Evolutionary conservation across 2,888 invertebrate genomes (phyloP).

Genomic region (Mechanitis messenoides): DNA sequence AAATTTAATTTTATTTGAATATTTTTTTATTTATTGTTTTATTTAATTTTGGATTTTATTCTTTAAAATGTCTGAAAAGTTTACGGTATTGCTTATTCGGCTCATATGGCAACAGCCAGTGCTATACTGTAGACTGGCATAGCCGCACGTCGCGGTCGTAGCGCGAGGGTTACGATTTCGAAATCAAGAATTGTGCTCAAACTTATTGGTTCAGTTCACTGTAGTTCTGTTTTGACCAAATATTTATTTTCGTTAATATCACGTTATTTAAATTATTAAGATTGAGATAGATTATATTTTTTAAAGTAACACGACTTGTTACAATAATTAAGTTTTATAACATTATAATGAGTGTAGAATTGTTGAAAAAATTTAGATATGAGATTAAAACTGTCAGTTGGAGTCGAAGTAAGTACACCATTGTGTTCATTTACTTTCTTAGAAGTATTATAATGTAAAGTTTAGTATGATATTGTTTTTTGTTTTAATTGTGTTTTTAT

Average conservation of each 20-base stretch:
- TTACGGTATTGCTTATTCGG: neutral
- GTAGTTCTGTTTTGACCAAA: conserved; percentile 12
- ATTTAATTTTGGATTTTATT: neutral
- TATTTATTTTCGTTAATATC: conserved; percentile 9
- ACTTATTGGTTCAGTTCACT: conserved; percentile 5
- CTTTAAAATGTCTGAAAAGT: neutral
- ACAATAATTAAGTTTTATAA: no score
- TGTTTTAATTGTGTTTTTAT: no score
- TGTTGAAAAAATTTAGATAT: no score
- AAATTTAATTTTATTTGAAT: neutral
- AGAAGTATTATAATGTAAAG: no score
- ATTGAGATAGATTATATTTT: no score
- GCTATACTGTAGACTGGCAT: conserved; percentile 65
- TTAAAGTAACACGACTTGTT: no score
- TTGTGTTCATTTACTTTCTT: no score
- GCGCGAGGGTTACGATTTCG: conserved; percentile 39
- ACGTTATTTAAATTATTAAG: neutral
- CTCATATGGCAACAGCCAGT: conserved; percentile 41
- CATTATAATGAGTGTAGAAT: no score
- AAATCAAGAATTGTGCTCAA: conserved; percentile 37
- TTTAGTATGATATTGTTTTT: no score
- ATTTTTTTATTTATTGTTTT: no score
- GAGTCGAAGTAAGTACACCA: no score
- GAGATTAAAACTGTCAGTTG: no score
- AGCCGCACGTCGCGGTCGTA: conserved; percentile 53